These are phyloP conservation scores for Mastomys coucha DNA, from an alignment of 2,113 vertebrate genomes.

Conservation along the genomic window DNA sequence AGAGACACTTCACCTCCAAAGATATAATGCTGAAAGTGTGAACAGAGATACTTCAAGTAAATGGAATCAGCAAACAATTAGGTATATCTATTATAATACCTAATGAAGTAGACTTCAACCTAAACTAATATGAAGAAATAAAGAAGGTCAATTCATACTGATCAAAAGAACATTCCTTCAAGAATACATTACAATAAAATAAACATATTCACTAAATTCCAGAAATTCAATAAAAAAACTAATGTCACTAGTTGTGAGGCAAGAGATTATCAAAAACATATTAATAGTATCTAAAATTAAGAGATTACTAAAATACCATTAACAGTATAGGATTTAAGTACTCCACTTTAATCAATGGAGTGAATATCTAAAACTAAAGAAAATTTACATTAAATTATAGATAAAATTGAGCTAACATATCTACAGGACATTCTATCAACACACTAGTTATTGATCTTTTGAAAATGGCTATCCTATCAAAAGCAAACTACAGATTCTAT, in stretches of 20 bases:
- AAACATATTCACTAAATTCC: background rate
- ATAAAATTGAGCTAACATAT: background rate
- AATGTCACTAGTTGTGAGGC: background rate
- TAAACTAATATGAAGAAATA: background rate
- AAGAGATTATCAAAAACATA: background rate
- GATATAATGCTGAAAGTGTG: background rate
- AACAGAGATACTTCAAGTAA: background rate
- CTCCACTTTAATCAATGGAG: background rate
- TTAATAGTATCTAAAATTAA: background rate
- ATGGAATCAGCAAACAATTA: background rate
- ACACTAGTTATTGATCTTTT: background rate
- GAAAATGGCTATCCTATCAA: background rate
- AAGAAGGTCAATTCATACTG: background rate
- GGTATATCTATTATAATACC: background rate
- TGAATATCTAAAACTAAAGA: background rate
- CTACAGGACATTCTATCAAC: background rate
- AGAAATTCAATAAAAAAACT: background rate
- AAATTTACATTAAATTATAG: background rate
- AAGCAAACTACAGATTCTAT: background rate
- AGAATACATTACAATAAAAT: background rate
- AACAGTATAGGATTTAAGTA: background rate
- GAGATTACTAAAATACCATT: background rate
- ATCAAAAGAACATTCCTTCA: background rate
- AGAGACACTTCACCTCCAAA: background rate
- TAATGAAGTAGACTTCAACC: background rate